Conservation (phyloP, 1,140 invertebrate genomes). For the Ceratitis capitata region DNA sequence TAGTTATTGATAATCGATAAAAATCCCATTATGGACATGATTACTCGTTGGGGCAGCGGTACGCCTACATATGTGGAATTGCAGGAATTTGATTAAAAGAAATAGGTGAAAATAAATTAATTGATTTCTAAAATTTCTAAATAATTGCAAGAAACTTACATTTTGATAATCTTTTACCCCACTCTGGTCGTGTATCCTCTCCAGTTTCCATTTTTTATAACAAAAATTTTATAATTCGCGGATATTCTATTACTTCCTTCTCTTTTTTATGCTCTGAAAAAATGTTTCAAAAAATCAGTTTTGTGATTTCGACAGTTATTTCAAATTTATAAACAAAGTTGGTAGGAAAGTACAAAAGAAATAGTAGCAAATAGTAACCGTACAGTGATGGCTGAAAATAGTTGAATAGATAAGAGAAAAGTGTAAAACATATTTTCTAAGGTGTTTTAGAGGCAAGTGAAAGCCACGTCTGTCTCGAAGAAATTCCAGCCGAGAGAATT, state of each 20-base stretch:
- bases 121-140: too few relatives aligned
- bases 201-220: background rate
- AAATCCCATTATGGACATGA: constrained; percentile 17
- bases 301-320: background rate
- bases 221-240: background rate
- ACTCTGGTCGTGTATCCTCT: background rate
- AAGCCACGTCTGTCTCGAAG: too few relatives aligned
- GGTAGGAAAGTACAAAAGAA: background rate
- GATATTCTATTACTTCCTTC: background rate
- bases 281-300: background rate
- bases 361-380: too few relatives aligned
- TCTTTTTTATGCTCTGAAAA: background rate
- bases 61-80: background rate
- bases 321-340: background rate
- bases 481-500: too few relatives aligned
- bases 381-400: too few relatives aligned
- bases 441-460: too few relatives aligned
- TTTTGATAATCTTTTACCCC: background rate
- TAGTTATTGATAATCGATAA: background rate
- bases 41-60: background rate
- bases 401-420: too few relatives aligned
- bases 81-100: too few relatives aligned
- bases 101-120: background rate
- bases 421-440: too few relatives aligned
- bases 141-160: background rate